phyloP scores from a whole-genome alignment of 1,140 invertebrate genomes.

The Ptiloglossa arizonensis region DNA sequence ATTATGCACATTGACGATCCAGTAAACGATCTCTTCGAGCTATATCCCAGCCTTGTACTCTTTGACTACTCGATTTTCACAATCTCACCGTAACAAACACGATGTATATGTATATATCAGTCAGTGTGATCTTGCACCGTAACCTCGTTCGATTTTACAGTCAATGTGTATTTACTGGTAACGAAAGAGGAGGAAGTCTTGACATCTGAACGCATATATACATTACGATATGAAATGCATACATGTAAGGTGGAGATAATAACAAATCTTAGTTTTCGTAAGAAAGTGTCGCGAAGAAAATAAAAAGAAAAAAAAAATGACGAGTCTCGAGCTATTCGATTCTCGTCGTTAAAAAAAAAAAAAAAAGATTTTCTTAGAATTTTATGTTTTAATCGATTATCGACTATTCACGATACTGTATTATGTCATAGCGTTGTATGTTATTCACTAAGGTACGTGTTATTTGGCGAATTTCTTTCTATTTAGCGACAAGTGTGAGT shows the following conservation, averaged over 20 bases:
- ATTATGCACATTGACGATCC: not conserved
- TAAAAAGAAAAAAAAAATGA: not conserved
- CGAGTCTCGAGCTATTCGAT: not conserved
- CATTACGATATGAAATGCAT: constrained; percentile 4
- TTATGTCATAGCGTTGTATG: constrained; percentile 19
- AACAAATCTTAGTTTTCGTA: not conserved
- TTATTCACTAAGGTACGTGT: constrained; percentile 15
- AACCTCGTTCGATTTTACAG: not conserved
- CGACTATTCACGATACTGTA: constrained; percentile 21
- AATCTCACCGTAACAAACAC: not conserved
- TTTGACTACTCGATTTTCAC: not conserved
- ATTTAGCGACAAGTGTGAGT: constrained; percentile 11
- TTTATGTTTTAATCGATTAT: constrained; percentile 2
- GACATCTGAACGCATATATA: constrained; percentile 11
- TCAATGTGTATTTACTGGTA: not conserved
- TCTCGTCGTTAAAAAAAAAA: constrained; percentile 38
- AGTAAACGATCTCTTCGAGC: not conserved
- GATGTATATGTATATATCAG: not conserved
- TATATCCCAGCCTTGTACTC: not conserved
- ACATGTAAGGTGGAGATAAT: not conserved
- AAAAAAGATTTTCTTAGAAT: not conserved
- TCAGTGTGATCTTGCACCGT: not conserved
- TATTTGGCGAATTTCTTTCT: constrained; percentile 4
- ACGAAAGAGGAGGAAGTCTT: constrained; percentile 3
- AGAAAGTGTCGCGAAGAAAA: not conserved